phyloP scores from a whole-genome alignment of 2,888 invertebrate genomes.

The Eupsilia transversa region DNA sequence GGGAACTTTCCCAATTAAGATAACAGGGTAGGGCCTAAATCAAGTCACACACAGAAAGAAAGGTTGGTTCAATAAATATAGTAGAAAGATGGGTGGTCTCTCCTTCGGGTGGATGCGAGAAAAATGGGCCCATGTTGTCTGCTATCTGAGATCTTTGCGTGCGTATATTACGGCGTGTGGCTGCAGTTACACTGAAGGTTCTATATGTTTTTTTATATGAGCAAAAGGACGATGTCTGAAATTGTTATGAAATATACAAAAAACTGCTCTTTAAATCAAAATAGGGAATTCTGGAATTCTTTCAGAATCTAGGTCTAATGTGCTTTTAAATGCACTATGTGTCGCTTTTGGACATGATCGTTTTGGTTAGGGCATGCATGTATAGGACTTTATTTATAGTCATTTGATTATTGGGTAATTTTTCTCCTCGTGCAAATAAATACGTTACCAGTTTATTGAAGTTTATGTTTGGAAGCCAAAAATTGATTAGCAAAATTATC shows the following conservation, averaged over 20 bases:
- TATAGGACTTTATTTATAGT: no score
- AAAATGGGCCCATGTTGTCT: slow-evolving; percentile 83
- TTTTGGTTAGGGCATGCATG: no score
- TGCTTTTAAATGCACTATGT: no score
- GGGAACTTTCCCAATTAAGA: slow-evolving; percentile 87
- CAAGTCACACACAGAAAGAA: slow-evolving; percentile 83
- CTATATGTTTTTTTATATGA: not conserved
- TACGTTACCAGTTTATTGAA: not conserved
- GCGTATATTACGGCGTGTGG: slow-evolving; percentile 73
- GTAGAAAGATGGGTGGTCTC: slow-evolving; percentile 78
- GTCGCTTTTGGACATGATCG: no score
- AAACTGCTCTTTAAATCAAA: no score
- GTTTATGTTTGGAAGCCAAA: not conserved
- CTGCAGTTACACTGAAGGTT: slow-evolving; percentile 64
- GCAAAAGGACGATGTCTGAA: no score
- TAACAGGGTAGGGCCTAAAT: slow-evolving; percentile 81
- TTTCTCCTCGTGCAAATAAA: not conserved
- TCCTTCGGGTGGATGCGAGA: slow-evolving; percentile 81
- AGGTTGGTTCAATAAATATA: slow-evolving; percentile 85
- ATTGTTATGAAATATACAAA: no score
- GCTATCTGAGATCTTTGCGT: slow-evolving; percentile 81
- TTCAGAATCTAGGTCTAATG: no score
- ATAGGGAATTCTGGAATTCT: no score
- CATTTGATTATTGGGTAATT: no score
- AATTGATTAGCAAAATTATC: not conserved